Base-by-base conservation (phyloP, 2,113 vertebrate genomes). In the Melanotaenia duboulayi region DNA sequence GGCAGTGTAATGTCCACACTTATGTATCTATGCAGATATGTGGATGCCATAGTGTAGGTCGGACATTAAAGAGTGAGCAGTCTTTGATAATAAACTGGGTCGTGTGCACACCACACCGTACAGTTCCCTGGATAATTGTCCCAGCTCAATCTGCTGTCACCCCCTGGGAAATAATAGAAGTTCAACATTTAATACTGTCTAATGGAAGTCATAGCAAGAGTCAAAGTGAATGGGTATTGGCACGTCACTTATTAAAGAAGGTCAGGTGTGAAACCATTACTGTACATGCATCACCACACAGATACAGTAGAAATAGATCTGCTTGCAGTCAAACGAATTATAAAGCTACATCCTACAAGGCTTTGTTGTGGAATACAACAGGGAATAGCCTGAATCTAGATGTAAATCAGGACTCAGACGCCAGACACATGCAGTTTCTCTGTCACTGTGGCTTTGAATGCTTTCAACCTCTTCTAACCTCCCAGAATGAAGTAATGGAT, bases 1-100 rank as follows among this genome's bases (percentile, higher is more conserved):
- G 28, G 28, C 28, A 28, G 28, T 28, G 28, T 28, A 28, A 28
- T 28, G 28, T 28, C 28, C 6, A 6, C 6, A 6, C 28, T 28
- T 28, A 6, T 28, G 28, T 28, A 28, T 6, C n/a, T n/a, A n/a
- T n/a, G n/a, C n/a, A n/a, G n/a, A n/a, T n/a, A 28, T 28, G 28
- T 28, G 28, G 28, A 28, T 28, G 28, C 28, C 28, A 28, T 3
- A 6, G 28, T 28, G 28, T 28, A 28, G 28, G 28, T n/a, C n/a
- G n/a, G n/a, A n/a, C n/a, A n/a, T n/a, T n/a, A n/a, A n/a, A 71
- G 59, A 56, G 66, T 75, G 80, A 68, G 81, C 74, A 62, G 62
- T 81, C 69, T 48, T 57, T 76, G 78, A 72, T 86, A 70, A 76
- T 74, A 82, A 87, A 81, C 76, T 87, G 79, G 83, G 81, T 63